Conservation (phyloP, 2,797 vertebrate genomes). For the Cossypha niveicapilla region DNA sequence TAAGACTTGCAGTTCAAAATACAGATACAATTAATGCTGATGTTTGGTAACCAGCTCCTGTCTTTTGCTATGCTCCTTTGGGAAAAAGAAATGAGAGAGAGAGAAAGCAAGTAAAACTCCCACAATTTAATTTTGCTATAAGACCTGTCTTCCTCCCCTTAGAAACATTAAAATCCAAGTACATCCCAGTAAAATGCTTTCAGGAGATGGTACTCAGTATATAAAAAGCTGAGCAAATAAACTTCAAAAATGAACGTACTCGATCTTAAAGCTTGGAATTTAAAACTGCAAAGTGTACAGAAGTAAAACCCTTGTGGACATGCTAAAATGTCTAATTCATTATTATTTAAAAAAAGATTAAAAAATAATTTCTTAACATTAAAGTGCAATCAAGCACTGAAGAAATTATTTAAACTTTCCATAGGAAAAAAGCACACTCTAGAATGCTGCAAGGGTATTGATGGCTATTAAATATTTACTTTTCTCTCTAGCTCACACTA, state of each 20-base stretch:
- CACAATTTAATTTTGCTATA: not conserved
- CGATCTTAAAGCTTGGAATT: slow-evolving; percentile 40
- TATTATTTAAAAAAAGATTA: slow-evolving; percentile 76
- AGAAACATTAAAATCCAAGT: slow-evolving; percentile 3
- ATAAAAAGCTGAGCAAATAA: slow-evolving; percentile 33
- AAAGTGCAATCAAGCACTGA: slow-evolving; percentile 75
- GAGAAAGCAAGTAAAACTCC: not conserved
- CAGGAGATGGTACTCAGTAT: not conserved
- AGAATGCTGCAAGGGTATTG: slow-evolving; percentile 79
- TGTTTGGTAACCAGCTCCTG: not conserved
- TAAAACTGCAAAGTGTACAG: slow-evolving; percentile 67
- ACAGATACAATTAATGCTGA: not conserved
- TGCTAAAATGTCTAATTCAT: slow-evolving; percentile 68
- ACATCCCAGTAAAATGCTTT: not conserved
- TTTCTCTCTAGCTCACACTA: slow-evolving; percentile 80
- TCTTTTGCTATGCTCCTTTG: not conserved
- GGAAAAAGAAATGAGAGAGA: not conserved
- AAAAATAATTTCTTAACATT: slow-evolving; percentile 78
- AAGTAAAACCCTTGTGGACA: slow-evolving; percentile 62
- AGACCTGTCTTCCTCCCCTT: not conserved
- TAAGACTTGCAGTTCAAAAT: not conserved
- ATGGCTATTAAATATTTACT: slow-evolving; percentile 88
- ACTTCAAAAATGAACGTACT: slow-evolving; percentile 20
- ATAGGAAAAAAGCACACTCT: slow-evolving; percentile 56
- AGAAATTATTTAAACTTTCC: slow-evolving; percentile 80